These are phyloP conservation scores for Drosophila navojoa DNA, from an alignment of 1,140 invertebrate genomes.

Conservation along the genomic window DNA sequence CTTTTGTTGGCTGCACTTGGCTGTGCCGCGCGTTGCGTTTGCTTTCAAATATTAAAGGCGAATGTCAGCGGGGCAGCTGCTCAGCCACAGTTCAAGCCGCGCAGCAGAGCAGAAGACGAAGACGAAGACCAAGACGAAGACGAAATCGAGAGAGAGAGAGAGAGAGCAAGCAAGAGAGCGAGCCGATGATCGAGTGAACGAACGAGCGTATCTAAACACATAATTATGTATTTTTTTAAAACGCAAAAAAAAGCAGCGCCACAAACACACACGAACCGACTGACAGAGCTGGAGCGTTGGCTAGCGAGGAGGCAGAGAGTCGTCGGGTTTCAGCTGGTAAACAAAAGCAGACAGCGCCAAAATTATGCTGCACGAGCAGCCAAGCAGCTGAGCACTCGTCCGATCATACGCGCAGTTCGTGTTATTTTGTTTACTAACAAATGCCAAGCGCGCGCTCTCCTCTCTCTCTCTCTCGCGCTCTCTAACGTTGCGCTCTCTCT, in stretches of 20 bases:
- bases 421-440: constrained; percentile 79
- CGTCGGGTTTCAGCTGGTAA: constrained; percentile 32
- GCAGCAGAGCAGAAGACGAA: background rate
- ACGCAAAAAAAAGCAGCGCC: constrained; percentile 72
- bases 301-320: background rate
- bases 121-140: background rate
- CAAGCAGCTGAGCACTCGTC: constrained; percentile 50
- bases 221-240: constrained; percentile 83
- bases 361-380: constrained; percentile 67
- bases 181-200: constrained; percentile 18
- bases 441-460: constrained; percentile 29
- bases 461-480: constrained; percentile 24
- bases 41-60: constrained; percentile 77
- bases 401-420: constrained; percentile 69
- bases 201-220: constrained; percentile 67
- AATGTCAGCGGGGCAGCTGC: constrained; percentile 59
- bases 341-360: constrained; percentile 51
- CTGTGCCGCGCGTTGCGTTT: constrained; percentile 55
- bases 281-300: no score
- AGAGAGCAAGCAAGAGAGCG: constrained; percentile 1
- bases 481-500: background rate
- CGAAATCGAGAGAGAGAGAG: background rate
- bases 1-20: constrained; percentile 68
- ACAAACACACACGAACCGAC: constrained; percentile 9
- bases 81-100: constrained; percentile 48